Percentiles rank a stretch among this genome's conserved stretches.
These are phyloP conservation scores for Gallinago undulata DNA, from an alignment of 2,113 vertebrate species.

Conservation along the genomic window DNA sequence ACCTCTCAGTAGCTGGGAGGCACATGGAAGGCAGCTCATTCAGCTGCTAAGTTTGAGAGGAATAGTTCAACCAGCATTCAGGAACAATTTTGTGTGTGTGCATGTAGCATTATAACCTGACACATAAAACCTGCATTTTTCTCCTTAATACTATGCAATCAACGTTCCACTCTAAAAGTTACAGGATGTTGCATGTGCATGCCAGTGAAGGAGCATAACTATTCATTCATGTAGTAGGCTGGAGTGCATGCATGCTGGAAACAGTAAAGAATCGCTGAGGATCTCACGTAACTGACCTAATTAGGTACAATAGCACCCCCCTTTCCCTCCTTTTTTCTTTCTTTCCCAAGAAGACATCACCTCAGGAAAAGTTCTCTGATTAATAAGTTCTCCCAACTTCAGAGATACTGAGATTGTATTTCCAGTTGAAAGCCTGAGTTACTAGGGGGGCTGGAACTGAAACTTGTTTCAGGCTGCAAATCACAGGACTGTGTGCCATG, in stretches of 20 bases:
- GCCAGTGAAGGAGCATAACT: not conserved
- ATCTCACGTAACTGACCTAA: not conserved
- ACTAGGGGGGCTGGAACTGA: slow-evolving; percentile 5
- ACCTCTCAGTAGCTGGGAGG: not conserved
- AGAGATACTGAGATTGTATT: slow-evolving; percentile 20
- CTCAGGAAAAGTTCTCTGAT: slow-evolving; percentile 2
- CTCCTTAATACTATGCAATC: not conserved
- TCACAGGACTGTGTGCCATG: not conserved
- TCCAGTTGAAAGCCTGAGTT: slow-evolving; percentile 31
- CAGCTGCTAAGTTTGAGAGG: not conserved
- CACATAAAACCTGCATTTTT: not conserved
- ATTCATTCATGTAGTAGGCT: not conserved
- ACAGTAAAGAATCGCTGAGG: not conserved
- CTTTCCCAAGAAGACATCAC: slow-evolving; percentile 13
- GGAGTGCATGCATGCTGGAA: not conserved
- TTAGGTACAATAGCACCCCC: not conserved
- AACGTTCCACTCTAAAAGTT: not conserved
- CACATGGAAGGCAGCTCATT: not conserved
- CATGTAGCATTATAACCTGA: not conserved
- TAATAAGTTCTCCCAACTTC: not conserved
- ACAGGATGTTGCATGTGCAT: too few species aligned
- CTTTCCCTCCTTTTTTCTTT: not conserved
- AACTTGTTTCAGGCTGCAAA: slow-evolving; percentile 56
- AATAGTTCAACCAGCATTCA: not conserved
- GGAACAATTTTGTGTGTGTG: not conserved